These are phyloP conservation scores for Monomorium pharaonis DNA, from an alignment of 1,140 invertebrate species.

Conservation along the genomic window DNA sequence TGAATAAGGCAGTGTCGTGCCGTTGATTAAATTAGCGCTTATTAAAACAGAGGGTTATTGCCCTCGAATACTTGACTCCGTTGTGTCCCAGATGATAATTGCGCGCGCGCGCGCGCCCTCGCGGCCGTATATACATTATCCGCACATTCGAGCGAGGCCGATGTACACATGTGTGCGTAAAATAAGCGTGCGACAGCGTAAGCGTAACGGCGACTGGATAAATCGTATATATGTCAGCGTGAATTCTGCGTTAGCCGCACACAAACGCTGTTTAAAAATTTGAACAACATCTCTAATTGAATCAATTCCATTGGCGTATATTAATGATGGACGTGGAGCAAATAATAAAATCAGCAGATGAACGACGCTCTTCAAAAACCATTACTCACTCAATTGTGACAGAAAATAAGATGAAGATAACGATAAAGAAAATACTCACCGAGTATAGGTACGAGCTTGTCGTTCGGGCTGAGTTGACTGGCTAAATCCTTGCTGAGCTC, in stretches of 20 bases:
- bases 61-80: slow-evolving; percentile 53
- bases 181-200: neutral
- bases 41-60: slow-evolving; percentile 82
- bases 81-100: slow-evolving; percentile 44
- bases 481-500: slow-evolving; percentile 90
- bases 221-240: slow-evolving; percentile 37
- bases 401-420: neutral
- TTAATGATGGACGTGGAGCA: slow-evolving; percentile 1
- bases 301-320: slow-evolving; percentile 27
- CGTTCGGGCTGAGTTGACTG: slow-evolving; percentile 88
- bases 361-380: neutral
- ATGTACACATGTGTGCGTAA: neutral
- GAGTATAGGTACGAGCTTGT: slow-evolving; percentile 90
- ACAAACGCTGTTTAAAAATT: slow-evolving; percentile 25
- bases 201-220: slow-evolving; percentile 13
- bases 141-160: neutral
- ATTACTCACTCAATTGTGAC: slow-evolving; percentile 25
- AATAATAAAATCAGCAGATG: slow-evolving; percentile 1
- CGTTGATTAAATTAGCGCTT: slow-evolving; percentile 80
- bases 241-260: neutral
- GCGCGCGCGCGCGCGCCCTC: slow-evolving; percentile 24
- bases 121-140: neutral
- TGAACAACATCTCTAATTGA: slow-evolving; percentile 34
- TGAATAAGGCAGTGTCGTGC: slow-evolving; percentile 77
- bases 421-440: slow-evolving; percentile 82